These are phyloP conservation scores for Machimus atricapillus DNA, from an alignment of 2,888 invertebrate genomes.

Conservation along the genomic window DNA sequence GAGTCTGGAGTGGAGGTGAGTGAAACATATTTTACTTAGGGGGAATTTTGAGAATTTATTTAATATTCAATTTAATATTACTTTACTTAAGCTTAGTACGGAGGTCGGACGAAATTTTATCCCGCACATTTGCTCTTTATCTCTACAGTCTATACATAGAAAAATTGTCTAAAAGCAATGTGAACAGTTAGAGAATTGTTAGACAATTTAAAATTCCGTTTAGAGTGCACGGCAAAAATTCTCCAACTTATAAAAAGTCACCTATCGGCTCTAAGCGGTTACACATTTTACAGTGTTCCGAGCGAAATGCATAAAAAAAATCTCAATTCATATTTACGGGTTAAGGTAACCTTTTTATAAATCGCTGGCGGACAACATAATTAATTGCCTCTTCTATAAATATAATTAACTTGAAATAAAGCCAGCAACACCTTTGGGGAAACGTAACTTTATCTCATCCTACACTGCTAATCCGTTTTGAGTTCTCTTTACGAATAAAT, in stretches of 20 bases:
- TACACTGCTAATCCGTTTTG: background rate
- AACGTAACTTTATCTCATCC: background rate
- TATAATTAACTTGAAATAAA: background rate
- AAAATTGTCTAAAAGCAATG: too few species aligned
- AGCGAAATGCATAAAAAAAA: too few species aligned
- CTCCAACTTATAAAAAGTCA: too few species aligned
- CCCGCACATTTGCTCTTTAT: too few species aligned
- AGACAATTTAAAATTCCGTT: too few species aligned
- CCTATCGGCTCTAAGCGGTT: too few species aligned
- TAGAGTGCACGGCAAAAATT: too few species aligned
- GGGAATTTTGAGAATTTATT: background rate
- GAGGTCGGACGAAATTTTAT: too few species aligned
- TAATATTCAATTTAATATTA: background rate
- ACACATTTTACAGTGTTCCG: too few species aligned
- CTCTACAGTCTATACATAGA: too few species aligned
- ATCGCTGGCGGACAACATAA: background rate
- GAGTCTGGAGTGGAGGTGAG: conserved; percentile 72
- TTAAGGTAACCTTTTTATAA: background rate
- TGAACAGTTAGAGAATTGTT: too few species aligned
- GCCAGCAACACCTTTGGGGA: background rate
- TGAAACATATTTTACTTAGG: conserved; percentile 48
- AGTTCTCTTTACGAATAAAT: background rate
- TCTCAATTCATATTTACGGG: too few species aligned
- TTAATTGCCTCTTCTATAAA: background rate
- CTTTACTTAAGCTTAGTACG: background rate